Conservation (phyloP, 2,888 invertebrate genomes). For the Acleris literana region DNA sequence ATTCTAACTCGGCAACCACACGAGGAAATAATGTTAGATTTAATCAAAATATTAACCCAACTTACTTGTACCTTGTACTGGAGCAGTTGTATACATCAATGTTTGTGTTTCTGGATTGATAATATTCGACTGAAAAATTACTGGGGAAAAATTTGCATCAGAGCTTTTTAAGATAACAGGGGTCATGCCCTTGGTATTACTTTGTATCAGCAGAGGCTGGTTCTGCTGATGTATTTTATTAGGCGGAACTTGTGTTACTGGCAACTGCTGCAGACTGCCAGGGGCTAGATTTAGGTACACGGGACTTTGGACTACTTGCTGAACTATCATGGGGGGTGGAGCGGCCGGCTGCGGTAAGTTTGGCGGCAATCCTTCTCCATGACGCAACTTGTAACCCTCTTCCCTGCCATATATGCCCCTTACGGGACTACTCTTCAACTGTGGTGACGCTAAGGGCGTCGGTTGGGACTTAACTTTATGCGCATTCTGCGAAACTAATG, state of each 20-base stretch:
- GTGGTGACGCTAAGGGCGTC: slow-evolving; percentile 47
- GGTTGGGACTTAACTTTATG: slow-evolving; percentile 52
- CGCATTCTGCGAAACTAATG: slow-evolving; percentile 69
- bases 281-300: slow-evolving; percentile 71
- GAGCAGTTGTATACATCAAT: slow-evolving; percentile 77
- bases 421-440: slow-evolving; percentile 60
- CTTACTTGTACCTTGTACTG: slow-evolving; percentile 66
- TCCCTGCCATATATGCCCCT: slow-evolving; percentile 61
- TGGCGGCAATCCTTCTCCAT: slow-evolving; percentile 49
- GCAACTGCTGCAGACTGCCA: slow-evolving; percentile 62
- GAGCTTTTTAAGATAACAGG: slow-evolving; percentile 72
- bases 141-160: slow-evolving; percentile 80
- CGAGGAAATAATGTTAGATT: too few species aligned
- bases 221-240: slow-evolving; percentile 54
- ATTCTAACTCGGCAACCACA: too few species aligned
- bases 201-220: slow-evolving; percentile 69
- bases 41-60: background rate
- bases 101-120: slow-evolving; percentile 78
- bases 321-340: slow-evolving; percentile 69
- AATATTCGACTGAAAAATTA: slow-evolving; percentile 87
- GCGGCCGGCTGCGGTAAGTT: slow-evolving; percentile 41
- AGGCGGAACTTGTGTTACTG: slow-evolving; percentile 53
- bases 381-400: slow-evolving; percentile 62
- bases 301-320: slow-evolving; percentile 73
- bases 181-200: slow-evolving; percentile 64